Evolutionary conservation across 2,888 invertebrate genomes (phyloP), one percentile per base, ranked within the genome.

Genomic region (Drosophila tanythrix): DNA sequence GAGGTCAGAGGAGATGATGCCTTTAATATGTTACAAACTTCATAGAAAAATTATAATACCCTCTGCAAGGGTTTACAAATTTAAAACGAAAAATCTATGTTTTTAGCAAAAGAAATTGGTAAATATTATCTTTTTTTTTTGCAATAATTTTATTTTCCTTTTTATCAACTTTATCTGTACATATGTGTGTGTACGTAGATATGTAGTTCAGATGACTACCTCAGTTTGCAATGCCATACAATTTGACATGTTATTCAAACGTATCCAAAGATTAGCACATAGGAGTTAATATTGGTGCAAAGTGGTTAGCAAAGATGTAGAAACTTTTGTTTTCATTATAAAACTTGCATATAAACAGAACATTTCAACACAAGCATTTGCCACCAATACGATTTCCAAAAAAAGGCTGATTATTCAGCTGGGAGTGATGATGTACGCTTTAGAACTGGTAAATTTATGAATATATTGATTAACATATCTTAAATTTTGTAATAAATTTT

Each of bases 131-230:
- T 15, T 25, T 25, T 46, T 25, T 46, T 8, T 25, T 46, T 15
- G 15, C 8, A 8, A 25, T 25, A 25, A 4, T 15, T 46, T 46
- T 15, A 25, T 46, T 46, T 25, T 8, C 7, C 15, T 15, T 25
- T 25, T 21, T 25, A 25, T 25, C 3, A 25, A 46, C 25, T 25
- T 46, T 25, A 46, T 46, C 46, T 46, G 25, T 46, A 15, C 46
- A 46, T 46, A 46, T 46, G 46, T 46, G 46, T 46, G 15, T 25
- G 46, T 15, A 46, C 25, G 46, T 46, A 46, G 25, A 25, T 46
- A 46, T 15, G 46, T 46, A 46, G 25, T 46, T 46, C 25, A 8
- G 25, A 15, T 46, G 46, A 46, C 46, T 46, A 46, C 15, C 21
- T 46, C 46, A 15, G 46, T 46, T 46, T 46, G 25, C 25, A 46